Evolutionary conservation across 2,888 invertebrate species (phyloP).

Genomic region (Branchellion lobata): DNA sequence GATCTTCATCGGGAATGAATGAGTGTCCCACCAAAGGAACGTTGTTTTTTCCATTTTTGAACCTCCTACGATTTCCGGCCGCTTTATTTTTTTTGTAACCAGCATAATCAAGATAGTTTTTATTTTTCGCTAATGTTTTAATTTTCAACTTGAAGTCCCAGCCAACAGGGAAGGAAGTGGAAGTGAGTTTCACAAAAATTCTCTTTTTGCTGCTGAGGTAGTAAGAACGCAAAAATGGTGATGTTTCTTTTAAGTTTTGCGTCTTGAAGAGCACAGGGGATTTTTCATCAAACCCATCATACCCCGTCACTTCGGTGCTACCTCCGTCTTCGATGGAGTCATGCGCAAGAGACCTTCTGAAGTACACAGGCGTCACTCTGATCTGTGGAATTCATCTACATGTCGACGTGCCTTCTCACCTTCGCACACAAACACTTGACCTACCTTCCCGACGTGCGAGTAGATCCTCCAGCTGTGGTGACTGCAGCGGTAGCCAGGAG

Average conservation of each 20-base stretch:
- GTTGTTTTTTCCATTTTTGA: too few species aligned
- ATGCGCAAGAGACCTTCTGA: background rate
- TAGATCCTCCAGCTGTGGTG: background rate
- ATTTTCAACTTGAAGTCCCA: slow-evolving; percentile 16
- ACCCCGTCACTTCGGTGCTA: slow-evolving; percentile 3
- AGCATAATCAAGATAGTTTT: too few species aligned
- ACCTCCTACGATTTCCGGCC: too few species aligned
- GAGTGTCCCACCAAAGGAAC: too few species aligned
- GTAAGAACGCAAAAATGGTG: background rate
- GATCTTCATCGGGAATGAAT: too few species aligned
- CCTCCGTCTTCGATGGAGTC: background rate
- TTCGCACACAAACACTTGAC: too few species aligned
- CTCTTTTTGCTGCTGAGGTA: background rate
- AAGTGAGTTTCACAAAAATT: slow-evolving; percentile 16
- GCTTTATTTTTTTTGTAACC: too few species aligned
- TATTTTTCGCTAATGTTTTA: background rate
- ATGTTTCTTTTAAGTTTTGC: background rate
- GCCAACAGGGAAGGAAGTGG: slow-evolving; percentile 6
- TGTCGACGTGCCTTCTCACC: background rate
- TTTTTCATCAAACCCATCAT: slow-evolving; percentile 12
- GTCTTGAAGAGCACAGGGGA: slow-evolving; percentile 13
- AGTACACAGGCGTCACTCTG: slow-evolving; percentile 20
- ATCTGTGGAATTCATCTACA: background rate
- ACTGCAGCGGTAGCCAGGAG: background rate
- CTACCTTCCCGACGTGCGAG: background rate